Conservation (phyloP, 2,797 vertebrate species). For the Ctenopoma multispine region DNA sequence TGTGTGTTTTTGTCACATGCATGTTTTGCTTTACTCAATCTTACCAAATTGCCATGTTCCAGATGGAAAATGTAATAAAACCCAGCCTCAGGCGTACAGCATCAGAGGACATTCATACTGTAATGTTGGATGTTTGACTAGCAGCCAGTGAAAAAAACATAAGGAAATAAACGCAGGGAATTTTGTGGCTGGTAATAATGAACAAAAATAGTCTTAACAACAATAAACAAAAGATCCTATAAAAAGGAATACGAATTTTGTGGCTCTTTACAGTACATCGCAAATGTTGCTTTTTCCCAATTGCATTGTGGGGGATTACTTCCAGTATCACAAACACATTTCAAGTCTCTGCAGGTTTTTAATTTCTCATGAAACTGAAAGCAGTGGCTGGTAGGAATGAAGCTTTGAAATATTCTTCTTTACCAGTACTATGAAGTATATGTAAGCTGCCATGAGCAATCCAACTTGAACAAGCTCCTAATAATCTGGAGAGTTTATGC, state of each 20-base stretch:
- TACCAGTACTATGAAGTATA: background rate
- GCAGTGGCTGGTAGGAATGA: background rate
- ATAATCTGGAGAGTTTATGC: conserved; percentile 11
- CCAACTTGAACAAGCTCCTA: background rate
- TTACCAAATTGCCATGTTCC: conserved; percentile 7
- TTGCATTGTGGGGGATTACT: background rate
- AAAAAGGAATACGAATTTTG: too few relatives aligned
- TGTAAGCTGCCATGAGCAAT: background rate
- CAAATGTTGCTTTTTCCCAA: background rate
- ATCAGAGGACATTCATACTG: conserved; percentile 5
- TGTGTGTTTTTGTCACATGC: conserved; percentile 31
- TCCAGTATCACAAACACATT: background rate
- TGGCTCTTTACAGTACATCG: too few relatives aligned
- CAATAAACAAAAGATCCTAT: too few relatives aligned
- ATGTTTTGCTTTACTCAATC: conserved; percentile 36
- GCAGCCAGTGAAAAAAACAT: conserved; percentile 1
- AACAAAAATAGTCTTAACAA: background rate
- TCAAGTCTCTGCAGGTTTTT: conserved; percentile 2
- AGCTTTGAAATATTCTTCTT: background rate
- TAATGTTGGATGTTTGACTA: conserved; percentile 12
- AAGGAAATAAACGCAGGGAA: background rate
- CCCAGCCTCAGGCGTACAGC: conserved; percentile 1
- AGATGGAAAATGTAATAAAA: conserved; percentile 30
- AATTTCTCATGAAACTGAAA: background rate
- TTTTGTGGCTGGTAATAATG: background rate